phyloP scores from a whole-genome alignment of 2,797 vertebrate species.

The Acanthornis magna region DNA sequence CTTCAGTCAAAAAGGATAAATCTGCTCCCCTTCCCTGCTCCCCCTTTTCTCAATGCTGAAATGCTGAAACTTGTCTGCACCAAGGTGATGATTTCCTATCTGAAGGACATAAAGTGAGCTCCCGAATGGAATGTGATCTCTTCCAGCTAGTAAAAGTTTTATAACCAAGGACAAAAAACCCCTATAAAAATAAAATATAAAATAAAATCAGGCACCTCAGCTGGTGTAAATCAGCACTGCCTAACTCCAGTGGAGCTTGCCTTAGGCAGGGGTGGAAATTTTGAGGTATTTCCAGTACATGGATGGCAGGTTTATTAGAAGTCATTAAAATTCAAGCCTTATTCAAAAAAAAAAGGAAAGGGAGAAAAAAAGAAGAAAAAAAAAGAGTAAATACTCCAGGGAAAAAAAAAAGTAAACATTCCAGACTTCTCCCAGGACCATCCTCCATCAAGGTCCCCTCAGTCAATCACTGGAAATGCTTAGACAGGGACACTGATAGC shows the following conservation, averaged over 20 bases:
- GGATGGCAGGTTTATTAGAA: slow-evolving; percentile 29
- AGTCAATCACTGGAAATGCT: background rate
- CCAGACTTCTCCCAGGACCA: background rate
- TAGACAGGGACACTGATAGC: background rate
- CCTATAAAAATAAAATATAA: slow-evolving; percentile 19
- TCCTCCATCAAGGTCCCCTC: background rate
- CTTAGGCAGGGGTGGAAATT: slow-evolving; percentile 26
- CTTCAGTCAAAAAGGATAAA: background rate
- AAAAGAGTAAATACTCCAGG: background rate
- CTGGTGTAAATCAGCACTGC: slow-evolving; percentile 52
- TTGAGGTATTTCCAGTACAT: slow-evolving; percentile 6
- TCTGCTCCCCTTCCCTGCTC: background rate
- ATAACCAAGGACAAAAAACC: slow-evolving; percentile 5
- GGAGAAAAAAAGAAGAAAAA: fast-evolving
- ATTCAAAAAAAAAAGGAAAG: background rate
- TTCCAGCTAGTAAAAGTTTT: slow-evolving; percentile 58
- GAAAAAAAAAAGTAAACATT: background rate
- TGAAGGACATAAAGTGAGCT: slow-evolving; percentile 9
- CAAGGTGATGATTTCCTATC: slow-evolving; percentile 50
- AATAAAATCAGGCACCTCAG: slow-evolving; percentile 23
- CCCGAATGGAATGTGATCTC: slow-evolving; percentile 35
- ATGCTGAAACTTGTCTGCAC: slow-evolving; percentile 26
- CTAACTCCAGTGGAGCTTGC: slow-evolving; percentile 3
- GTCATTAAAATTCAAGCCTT: slow-evolving; percentile 22
- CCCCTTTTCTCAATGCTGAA: background rate